phyloP scores from a whole-genome alignment of 2,797 vertebrate species.

The Harpagifer antarcticus region DNA sequence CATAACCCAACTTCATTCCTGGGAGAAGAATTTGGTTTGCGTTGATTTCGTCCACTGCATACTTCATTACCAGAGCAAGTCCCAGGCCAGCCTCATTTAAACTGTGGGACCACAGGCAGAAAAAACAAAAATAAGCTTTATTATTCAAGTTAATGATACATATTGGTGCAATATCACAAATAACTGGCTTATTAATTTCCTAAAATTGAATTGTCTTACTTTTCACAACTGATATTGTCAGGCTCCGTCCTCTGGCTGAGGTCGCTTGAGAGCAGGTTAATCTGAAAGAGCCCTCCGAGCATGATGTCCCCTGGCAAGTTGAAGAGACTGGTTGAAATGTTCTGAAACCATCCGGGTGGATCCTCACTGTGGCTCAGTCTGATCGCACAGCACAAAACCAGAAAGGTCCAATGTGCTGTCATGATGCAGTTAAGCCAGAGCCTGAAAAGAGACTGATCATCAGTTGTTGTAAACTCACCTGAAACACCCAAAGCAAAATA shows the following conservation, averaged over 20 bases:
- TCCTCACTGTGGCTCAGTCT: slow-evolving; percentile 19
- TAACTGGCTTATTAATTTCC: background rate
- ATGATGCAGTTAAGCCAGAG: slow-evolving; percentile 57
- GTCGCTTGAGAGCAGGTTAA: slow-evolving; percentile 78
- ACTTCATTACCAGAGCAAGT: slow-evolving; percentile 86
- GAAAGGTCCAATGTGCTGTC: slow-evolving; percentile 54
- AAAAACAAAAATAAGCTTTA: background rate
- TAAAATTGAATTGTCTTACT: slow-evolving; percentile 59
- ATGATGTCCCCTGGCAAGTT: slow-evolving; percentile 78
- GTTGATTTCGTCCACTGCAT: slow-evolving; percentile 86
- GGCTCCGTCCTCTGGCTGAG: slow-evolving; percentile 69
- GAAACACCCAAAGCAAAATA: background rate
- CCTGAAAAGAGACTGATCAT: background rate
- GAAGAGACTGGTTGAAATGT: slow-evolving; percentile 82
- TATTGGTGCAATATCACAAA: slow-evolving; percentile 8
- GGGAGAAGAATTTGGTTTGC: slow-evolving; percentile 75
- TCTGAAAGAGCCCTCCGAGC: slow-evolving; percentile 85
- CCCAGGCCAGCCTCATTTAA: slow-evolving; percentile 74
- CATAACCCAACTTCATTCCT: slow-evolving; percentile 80
- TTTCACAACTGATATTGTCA: slow-evolving; percentile 72
- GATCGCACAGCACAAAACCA: slow-evolving; percentile 66
- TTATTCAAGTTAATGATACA: slow-evolving; percentile 14
- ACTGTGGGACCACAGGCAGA: slow-evolving; percentile 54
- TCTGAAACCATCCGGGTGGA: slow-evolving; percentile 75
- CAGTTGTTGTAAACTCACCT: slow-evolving; percentile 45